Evolutionary conservation across 2,888 invertebrate genomes (phyloP).

Genomic region (Busseola fusca): DNA sequence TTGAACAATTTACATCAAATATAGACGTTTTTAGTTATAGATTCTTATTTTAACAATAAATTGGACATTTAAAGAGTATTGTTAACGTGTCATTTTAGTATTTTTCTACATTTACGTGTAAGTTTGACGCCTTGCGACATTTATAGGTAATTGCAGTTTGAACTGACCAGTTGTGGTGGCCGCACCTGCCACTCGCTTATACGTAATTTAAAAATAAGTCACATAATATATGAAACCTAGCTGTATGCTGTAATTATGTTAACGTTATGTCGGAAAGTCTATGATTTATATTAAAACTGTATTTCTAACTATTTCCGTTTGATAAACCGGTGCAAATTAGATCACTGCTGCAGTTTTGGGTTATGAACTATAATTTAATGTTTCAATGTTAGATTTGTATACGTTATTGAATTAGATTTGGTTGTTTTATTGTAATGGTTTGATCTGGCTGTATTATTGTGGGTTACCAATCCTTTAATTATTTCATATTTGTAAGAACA

Average conservation of each 20-base stretch:
- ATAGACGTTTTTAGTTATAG: conserved; percentile 38
- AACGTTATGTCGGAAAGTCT: conserved; percentile 48
- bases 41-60: conserved; percentile 50
- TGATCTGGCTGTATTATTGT: conserved; percentile 22
- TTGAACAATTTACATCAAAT: conserved; percentile 22
- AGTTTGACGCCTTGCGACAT: conserved; percentile 77
- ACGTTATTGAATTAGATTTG: conserved; percentile 32
- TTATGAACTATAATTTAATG: conserved; percentile 34
- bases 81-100: conserved; percentile 58
- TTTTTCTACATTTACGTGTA: conserved; percentile 62
- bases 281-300: conserved; percentile 52
- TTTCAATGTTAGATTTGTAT: conserved; percentile 38
- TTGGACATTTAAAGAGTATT: conserved; percentile 42
- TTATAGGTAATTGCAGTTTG: conserved; percentile 76
- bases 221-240: conserved; percentile 45
- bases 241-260: conserved; percentile 50
- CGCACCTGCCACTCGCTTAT: conserved; percentile 68
- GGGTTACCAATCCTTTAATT: conserved; percentile 15
- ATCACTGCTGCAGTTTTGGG: conserved; percentile 25
- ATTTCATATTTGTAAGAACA: background rate
- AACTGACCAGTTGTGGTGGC: conserved; percentile 54
- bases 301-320: conserved; percentile 8
- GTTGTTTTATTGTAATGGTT: conserved; percentile 17
- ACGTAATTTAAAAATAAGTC: conserved; percentile 62
- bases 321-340: conserved; percentile 1